Evolutionary conservation across 2,797 vertebrate genomes (phyloP), one percentile per base, ranked within the genome.

Genomic region (Siniperca obscura): DNA sequence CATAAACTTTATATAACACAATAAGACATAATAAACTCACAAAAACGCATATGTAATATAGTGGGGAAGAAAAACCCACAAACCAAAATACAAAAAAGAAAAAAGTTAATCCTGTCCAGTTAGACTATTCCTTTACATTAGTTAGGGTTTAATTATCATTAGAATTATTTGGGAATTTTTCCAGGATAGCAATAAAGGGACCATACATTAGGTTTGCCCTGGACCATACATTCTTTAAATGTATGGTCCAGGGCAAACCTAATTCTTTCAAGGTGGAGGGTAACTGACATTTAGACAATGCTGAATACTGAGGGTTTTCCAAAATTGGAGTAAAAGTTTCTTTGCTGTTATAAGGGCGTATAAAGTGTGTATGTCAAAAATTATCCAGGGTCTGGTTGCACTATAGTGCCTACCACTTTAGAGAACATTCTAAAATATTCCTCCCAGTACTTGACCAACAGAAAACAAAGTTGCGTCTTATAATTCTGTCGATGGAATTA

Each of bases 191-290:
- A 44, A 22, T 65, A 40, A 36, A 62, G 22, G n/a, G n/a, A n/a
- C n/a, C n/a, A n/a, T n/a, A n/a, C n/a, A n/a, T n/a, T n/a, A n/a
- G n/a, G n/a, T n/a, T n/a, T n/a, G n/a, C n/a, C n/a, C n/a, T n/a
- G n/a, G n/a, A n/a, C n/a, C n/a, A n/a, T n/a, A n/a, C n/a, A n/a
- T 59, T 71, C 40, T 27, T 52, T 27, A 16, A 22, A 48, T 72
- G 11, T 59, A 46, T 25, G 5, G 52, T 25, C 22, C 25, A 38
- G 2, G 7, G 38, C 44, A 46, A 64, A 57, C 52, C 11, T 34
- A 52, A n/a, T 67, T 50, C 7, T 34, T 70, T 44, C 19, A 46
- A 71, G 14, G 27, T 65, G 40, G 1, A 72, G 7, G 3, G 46
- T 5, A 19, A 2, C n/a, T 53, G 34, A 44, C 46, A 53, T 52